These are phyloP conservation scores for Drosophila kepulauana DNA, from an alignment of 1,140 invertebrate genomes.

Conservation along the genomic window DNA sequence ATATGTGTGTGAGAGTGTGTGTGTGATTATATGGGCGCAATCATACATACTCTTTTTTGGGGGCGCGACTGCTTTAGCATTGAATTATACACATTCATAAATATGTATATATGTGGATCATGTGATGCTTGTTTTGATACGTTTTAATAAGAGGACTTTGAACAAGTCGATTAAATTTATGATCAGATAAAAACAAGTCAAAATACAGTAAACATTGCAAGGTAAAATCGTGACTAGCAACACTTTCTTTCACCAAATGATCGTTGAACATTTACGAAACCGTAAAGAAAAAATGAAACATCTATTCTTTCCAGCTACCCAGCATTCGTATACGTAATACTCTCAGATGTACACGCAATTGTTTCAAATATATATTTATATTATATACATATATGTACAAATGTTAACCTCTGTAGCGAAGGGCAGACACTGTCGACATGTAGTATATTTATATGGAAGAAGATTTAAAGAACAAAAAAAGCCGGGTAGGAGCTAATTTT, in stretches of 20 bases:
- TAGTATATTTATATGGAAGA: neutral
- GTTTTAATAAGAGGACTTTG: conserved; percentile 69
- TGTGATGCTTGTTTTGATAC: conserved; percentile 57
- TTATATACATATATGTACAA: neutral
- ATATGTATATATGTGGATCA: conserved; percentile 52
- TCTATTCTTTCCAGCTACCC: neutral
- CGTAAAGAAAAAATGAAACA: too few species aligned
- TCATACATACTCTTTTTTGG: conserved; percentile 31
- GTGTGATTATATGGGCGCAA: neutral
- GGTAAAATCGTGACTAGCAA: neutral
- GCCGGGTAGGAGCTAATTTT: conserved; percentile 5
- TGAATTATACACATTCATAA: neutral
- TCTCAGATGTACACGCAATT: neutral
- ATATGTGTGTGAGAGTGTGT: too few species aligned
- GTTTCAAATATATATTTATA: neutral
- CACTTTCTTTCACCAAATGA: conserved; percentile 4
- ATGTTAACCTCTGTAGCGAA: neutral
- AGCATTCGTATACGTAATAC: neutral
- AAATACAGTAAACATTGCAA: neutral
- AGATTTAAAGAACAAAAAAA: neutral
- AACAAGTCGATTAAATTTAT: conserved; percentile 49
- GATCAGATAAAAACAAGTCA: conserved; percentile 61
- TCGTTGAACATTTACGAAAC: neutral
- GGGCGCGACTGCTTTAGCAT: conserved; percentile 53
- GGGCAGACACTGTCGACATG: neutral